A percentile compares a stretch with the other conserved stretches of the same genome.
Conservation (phyloP, 2,888 invertebrate species). For the Drosophila diplacantha region DNA sequence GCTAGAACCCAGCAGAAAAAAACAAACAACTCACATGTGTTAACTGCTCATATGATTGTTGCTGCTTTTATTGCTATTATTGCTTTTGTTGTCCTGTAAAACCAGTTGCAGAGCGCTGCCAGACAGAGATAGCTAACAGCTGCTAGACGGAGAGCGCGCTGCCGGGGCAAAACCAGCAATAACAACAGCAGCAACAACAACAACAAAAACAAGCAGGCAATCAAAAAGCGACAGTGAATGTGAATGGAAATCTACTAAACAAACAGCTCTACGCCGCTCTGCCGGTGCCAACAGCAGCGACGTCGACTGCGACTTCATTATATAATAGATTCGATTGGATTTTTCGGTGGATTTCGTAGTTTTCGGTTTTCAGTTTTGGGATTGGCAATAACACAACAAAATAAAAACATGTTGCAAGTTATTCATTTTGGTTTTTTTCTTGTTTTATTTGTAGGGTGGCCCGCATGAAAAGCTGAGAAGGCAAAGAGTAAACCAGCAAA, state of each 20-base stretch:
- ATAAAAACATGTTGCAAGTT: slow-evolving; percentile 28
- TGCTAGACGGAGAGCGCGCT: slow-evolving; percentile 3
- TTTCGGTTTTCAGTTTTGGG: slow-evolving; percentile 37
- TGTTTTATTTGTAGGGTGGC: slow-evolving; percentile 23
- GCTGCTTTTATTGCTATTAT: slow-evolving; percentile 34
- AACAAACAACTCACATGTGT: slow-evolving; percentile 27
- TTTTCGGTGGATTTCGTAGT: slow-evolving; percentile 29
- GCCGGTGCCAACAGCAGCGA: slow-evolving; percentile 4
- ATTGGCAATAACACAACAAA: slow-evolving; percentile 38
- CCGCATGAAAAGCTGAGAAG: slow-evolving; percentile 27
- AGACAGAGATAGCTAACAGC: slow-evolving; percentile 10
- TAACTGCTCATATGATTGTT: slow-evolving; percentile 18
- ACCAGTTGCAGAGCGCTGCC: slow-evolving; percentile 53
- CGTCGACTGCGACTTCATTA: slow-evolving; percentile 56
- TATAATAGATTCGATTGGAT: slow-evolving; percentile 72
- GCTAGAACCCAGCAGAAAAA: slow-evolving; percentile 10
- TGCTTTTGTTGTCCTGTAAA: slow-evolving; percentile 61
- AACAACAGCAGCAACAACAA: slow-evolving; percentile 22
- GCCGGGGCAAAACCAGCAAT: slow-evolving; percentile 43
- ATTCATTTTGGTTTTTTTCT: slow-evolving; percentile 3
- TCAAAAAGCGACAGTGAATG: slow-evolving; percentile 72
- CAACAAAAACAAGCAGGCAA: slow-evolving; percentile 31
- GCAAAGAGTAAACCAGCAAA: neutral
- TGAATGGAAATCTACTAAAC: slow-evolving; percentile 74
- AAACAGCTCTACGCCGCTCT: slow-evolving; percentile 22